These are phyloP conservation scores for Reticulitermes lucifugus DNA, from an alignment of 2,888 invertebrate species.

Conservation along the genomic window DNA sequence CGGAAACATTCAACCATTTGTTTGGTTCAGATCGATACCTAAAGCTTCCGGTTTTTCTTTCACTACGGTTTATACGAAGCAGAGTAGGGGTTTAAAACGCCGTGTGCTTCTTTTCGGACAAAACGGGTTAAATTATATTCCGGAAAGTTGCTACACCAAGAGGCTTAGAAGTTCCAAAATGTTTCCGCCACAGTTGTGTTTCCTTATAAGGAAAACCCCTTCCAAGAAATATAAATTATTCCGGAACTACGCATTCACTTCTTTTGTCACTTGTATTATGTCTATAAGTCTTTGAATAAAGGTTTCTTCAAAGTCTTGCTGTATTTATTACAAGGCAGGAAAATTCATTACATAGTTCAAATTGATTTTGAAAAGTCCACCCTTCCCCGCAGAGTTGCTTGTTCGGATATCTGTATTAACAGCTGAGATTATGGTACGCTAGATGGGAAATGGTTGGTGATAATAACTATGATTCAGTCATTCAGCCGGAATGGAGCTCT, in stretches of 20 bases:
- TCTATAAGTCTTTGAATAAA: too few species aligned
- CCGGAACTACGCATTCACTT: background rate
- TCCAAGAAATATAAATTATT: background rate
- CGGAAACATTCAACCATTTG: conserved; percentile 14
- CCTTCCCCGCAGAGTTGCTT: too few species aligned
- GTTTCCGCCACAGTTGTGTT: background rate
- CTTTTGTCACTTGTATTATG: background rate
- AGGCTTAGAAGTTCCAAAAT: background rate
- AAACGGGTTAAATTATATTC: conserved; percentile 5
- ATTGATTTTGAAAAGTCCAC: too few species aligned
- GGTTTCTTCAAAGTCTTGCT: too few species aligned
- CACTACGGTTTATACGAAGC: background rate
- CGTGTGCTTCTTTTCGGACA: background rate
- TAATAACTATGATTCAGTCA: too few species aligned
- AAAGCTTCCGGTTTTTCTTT: conserved; percentile 17
- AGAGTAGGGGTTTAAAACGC: background rate
- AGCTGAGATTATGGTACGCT: too few species aligned
- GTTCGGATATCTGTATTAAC: too few species aligned
- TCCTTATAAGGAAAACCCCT: too few species aligned
- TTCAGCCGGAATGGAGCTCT: too few species aligned
- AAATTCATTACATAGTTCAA: too few species aligned
- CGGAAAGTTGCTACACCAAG: background rate
- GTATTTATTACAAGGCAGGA: too few species aligned
- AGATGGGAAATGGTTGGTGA: too few species aligned
- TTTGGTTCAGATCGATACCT: background rate